Percentiles rank a stretch among this genome's conserved stretches.
phyloP scores from a whole-genome alignment of 2,888 invertebrate species.

The Cephus sareptanus region DNA sequence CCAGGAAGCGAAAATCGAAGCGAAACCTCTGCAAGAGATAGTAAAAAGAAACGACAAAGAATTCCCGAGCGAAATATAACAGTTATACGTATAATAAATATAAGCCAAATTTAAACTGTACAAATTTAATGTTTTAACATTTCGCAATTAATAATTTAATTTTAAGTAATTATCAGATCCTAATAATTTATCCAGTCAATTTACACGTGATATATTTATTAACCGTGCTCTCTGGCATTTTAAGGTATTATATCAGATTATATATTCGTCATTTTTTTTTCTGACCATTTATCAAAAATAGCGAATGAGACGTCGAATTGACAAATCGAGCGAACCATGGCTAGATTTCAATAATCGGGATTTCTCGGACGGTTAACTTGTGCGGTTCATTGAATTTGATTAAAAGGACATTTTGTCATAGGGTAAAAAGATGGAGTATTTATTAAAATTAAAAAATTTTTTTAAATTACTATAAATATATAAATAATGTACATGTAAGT shows the following conservation, averaged over 20 bases:
- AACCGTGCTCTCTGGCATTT: not conserved
- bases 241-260: not conserved
- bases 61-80: not conserved
- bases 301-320: not conserved
- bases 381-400: not conserved
- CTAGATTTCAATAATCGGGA: not conserved
- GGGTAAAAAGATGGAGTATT: not conserved
- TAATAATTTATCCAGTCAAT: too few relatives aligned
- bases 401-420: not conserved
- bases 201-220: too few relatives aligned
- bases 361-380: not conserved
- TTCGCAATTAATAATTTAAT: not conserved
- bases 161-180: too few relatives aligned
- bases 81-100: not conserved
- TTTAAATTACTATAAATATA: not conserved
- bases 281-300: not conserved
- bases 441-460: not conserved
- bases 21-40: slow-evolving; percentile 4
- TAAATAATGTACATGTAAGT: not conserved
- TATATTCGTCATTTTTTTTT: not conserved
- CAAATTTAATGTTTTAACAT: not conserved
- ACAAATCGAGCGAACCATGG: not conserved
- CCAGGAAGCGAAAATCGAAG: slow-evolving; percentile 40
- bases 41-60: not conserved
- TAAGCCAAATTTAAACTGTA: not conserved